These are phyloP conservation scores for Brachyptera putata DNA, from an alignment of 2,888 invertebrate species.

Conservation along the genomic window DNA sequence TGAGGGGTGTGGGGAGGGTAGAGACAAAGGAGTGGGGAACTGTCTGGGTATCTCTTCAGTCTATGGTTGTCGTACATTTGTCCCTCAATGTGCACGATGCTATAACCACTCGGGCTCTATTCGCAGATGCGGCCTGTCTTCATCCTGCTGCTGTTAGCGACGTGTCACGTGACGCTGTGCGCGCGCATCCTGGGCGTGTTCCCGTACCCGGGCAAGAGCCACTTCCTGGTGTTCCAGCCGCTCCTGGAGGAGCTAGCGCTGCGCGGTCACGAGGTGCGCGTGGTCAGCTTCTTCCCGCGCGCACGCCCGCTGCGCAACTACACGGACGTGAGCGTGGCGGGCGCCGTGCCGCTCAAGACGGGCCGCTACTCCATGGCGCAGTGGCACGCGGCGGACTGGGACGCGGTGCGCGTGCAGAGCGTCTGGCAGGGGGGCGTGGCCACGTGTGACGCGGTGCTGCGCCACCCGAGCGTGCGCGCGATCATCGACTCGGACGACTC, in stretches of 20 bases:
- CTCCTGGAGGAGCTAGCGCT: slow-evolving; percentile 49
- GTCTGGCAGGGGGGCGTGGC: slow-evolving; percentile 16
- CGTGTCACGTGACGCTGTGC: no score
- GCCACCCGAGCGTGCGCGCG: slow-evolving; percentile 19
- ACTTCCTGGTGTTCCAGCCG: slow-evolving; percentile 47
- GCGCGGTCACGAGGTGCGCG: slow-evolving; percentile 51
- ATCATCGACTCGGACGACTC: slow-evolving; percentile 15
- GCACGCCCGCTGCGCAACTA: slow-evolving; percentile 45
- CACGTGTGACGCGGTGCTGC: slow-evolving; percentile 15
- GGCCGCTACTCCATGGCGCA: slow-evolving; percentile 20
- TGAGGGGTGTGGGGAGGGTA: no score
- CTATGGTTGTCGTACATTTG: no score
- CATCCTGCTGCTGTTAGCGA: no score
- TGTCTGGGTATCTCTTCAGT: no score
- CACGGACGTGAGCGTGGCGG: slow-evolving; percentile 26
- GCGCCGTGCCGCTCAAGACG: slow-evolving; percentile 7
- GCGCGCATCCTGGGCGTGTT: slow-evolving; percentile 48
- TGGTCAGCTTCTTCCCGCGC: slow-evolving; percentile 46
- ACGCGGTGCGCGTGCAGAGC: background rate
- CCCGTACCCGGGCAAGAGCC: slow-evolving; percentile 51
- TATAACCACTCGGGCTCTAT: no score
- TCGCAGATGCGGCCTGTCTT: no score
- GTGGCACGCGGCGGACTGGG: background rate
- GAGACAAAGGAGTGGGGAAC: no score
- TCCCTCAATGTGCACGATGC: no score